Percentiles rank a stretch among this genome's conserved stretches.
These are phyloP conservation scores for Neolamprologus variostigma DNA, from an alignment of 2,113 vertebrate species.

Conservation along the genomic window DNA sequence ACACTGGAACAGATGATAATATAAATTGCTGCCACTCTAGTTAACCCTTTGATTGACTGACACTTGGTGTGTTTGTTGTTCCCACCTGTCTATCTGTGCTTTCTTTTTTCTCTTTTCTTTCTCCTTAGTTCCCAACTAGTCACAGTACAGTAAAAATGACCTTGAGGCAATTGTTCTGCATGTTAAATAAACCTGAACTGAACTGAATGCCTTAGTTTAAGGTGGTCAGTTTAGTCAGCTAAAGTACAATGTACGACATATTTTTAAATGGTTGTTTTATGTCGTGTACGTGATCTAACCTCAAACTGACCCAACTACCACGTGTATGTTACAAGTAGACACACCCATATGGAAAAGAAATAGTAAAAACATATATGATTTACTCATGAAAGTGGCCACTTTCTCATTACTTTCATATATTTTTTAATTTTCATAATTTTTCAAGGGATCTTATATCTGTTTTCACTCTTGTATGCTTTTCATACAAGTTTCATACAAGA, in stretches of 20 bases:
- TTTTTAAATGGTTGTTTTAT: background rate
- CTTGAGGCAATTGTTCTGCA: background rate
- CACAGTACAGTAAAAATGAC: background rate
- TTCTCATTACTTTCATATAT: too few species aligned
- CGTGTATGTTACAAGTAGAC: background rate
- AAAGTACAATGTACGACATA: background rate
- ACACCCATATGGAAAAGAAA: background rate
- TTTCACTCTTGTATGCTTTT: too few species aligned
- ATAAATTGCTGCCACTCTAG: background rate
- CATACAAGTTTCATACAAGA: too few species aligned
- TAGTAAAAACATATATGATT: too few species aligned
- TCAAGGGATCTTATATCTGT: too few species aligned
- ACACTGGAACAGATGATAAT: background rate
- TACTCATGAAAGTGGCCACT: too few species aligned
- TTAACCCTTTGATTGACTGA: slow-evolving; percentile 15
- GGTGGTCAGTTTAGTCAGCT: background rate
- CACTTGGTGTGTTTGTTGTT: background rate
- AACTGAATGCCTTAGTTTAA: background rate
- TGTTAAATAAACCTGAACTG: background rate
- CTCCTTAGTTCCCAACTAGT: background rate
- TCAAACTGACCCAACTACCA: background rate
- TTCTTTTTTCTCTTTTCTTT: background rate
- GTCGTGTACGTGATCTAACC: background rate
- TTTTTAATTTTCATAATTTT: too few species aligned
- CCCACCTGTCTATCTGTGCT: background rate